Percentiles rank a stretch among this genome's conserved stretches.
Conservation (phyloP, 2,113 vertebrate genomes). For the Heloderma charlesbogerti region DNA sequence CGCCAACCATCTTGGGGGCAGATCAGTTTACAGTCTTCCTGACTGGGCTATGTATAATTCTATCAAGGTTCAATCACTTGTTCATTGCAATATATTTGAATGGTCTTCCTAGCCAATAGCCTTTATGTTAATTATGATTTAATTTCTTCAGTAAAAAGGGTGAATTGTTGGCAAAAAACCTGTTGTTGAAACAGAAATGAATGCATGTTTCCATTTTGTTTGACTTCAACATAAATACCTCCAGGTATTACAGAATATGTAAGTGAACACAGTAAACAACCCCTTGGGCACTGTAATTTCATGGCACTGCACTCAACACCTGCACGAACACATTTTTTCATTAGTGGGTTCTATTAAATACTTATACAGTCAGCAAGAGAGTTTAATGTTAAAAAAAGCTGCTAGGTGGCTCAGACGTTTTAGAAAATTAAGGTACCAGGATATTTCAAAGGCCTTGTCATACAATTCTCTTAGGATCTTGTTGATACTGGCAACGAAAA, state of each 20-base stretch:
- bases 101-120: constrained; percentile 31
- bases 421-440: constrained; percentile 59
- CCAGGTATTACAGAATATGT: constrained; percentile 38
- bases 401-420: constrained; percentile 50
- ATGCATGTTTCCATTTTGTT: constrained; percentile 36
- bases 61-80: constrained; percentile 62
- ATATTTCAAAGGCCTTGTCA: constrained; percentile 5
- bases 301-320: constrained; percentile 58
- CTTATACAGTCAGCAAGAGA: constrained; percentile 64
- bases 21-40: constrained; percentile 66
- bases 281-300: constrained; percentile 49
- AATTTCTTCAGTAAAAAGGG: constrained; percentile 43
- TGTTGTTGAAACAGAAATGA: constrained; percentile 50
- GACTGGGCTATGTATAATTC: constrained; percentile 64
- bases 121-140: constrained; percentile 24
- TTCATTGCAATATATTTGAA: constrained; percentile 51
- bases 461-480: constrained; percentile 48
- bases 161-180: background rate
- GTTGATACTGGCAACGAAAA: constrained; percentile 39
- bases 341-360: constrained; percentile 61
- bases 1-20: constrained; percentile 64
- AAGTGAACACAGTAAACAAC: constrained; percentile 55
- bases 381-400: constrained; percentile 48
- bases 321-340: constrained; percentile 50
- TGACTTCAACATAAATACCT: constrained; percentile 37